phyloP scores from a whole-genome alignment of 2,797 vertebrate species.

The Saxicola maurus region DNA sequence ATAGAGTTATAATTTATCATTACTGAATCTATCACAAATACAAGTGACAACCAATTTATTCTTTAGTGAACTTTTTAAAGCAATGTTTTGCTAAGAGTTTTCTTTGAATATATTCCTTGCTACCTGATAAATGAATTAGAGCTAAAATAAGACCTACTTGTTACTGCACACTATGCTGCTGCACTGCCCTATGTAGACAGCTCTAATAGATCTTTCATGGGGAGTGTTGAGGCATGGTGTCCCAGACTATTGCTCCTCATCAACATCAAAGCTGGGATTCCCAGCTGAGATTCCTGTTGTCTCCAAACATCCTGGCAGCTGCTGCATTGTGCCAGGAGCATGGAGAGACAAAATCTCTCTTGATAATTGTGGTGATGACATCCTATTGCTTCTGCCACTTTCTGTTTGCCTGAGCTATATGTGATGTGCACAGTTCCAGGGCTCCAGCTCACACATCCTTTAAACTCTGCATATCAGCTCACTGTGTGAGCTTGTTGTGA shows the following conservation, averaged over 20 bases:
- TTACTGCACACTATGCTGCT: neutral
- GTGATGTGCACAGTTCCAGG: neutral
- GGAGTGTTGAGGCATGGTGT: neutral
- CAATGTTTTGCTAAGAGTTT: neutral
- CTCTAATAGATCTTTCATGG: neutral
- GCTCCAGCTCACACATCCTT: neutral
- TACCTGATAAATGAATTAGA: neutral
- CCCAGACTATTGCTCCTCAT: accelerated
- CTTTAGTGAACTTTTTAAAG: neutral
- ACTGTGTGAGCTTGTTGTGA: accelerated
- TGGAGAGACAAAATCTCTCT: neutral
- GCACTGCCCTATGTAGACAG: neutral
- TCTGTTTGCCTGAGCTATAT: neutral
- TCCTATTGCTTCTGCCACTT: neutral
- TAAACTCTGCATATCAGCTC: neutral
- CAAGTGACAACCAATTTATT: neutral
- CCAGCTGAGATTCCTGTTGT: neutral
- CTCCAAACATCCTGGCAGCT: neutral
- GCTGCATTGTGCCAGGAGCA: neutral
- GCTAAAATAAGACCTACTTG: neutral
- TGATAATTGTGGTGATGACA: neutral
- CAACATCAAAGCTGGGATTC: neutral
- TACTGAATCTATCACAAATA: neutral
- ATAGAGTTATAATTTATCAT: neutral
- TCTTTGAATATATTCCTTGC: neutral